Base-by-base conservation (phyloP, 2,797 vertebrate species). In the Lutjanus argentimaculatus region DNA sequence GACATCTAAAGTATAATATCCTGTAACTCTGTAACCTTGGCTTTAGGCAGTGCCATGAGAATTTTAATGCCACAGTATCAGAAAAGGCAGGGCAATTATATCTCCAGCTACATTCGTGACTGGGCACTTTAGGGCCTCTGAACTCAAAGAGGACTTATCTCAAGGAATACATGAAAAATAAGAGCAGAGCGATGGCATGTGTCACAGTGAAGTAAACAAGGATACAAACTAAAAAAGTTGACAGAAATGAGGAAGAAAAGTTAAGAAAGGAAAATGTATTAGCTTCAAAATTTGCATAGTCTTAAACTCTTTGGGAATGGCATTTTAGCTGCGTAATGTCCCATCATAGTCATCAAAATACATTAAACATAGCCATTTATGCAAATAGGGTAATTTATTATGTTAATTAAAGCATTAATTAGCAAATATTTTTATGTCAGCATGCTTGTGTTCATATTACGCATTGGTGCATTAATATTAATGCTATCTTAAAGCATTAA, bases 1-100 rank as follows among this genome's bases (percentile, higher is more conserved):
- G 75, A 75, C 75, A 83, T 77, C 58, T 40, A 25, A 83, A 72
- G 73, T 62, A 70, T 59, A 75, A 57, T 70, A 72, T 70, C 66
- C 79, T 65, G 25, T 40, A 87, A 79, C 79, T 83, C 52, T 43
- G 66, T 78, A 58, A 77, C 72, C 77, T 79, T 81, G 67, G 66
- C 45, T 59, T 77, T 42, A 58, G 36, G 57, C 51, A 46, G 72
- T 49, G 64, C 65, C 56, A 56, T n/a, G 9, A 67, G 49, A 59
- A 85, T 77, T 80, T 77, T 58, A 83, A 84, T 69, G 45, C n/a
- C 19, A 49, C 36, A 55, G 56, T 48, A 62, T 73, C n/a, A 67
- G 40, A 55, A 62, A 84, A 55, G 46, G 7, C 21, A 59, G 62
- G 36, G 11, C 19, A 67, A 55, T 77, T 79, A 51, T 48, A 52